Evolutionary conservation across 2,797 vertebrate species (phyloP), one percentile per base, ranked within the genome.

Genomic region (Poeciliopsis presidionis): DNA sequence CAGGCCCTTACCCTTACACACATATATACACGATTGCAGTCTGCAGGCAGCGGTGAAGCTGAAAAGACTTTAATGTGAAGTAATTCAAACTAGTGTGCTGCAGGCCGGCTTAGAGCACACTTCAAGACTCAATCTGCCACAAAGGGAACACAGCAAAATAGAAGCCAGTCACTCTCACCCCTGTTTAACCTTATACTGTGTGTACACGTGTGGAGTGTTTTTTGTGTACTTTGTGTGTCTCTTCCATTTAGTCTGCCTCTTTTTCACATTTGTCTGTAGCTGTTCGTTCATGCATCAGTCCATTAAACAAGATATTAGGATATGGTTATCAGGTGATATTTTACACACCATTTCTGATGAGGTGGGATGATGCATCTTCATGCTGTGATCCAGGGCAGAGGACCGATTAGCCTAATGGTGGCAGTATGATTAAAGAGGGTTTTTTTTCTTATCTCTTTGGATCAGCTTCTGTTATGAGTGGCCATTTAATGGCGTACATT

Each of bases 11-110:
- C 73, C 74, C 79, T 47, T 51, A 72, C 41, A 28, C 74, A 77
- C 84, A 80, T 75, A 71, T 85, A 87, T 70, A 76, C 83, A 74
- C 81, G 85, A 89, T 81, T 89, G 83, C 84, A 80, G 79, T 89
- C 77, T 73, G 80, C 86, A 81, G 83, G 84, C 81, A 80, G 86
- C 82, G 57, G 78, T 76, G 83, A 75, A 82, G 81, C 92, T 92
- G 89, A 92, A 91, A 89, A 81, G 87, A 88, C 89, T 89, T 61
- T 90, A 90, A 92, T 92, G 91, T 90, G 86, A 90, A 86, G 91
- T 89, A 87, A 93, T 94, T 92, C 83, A 86, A 90, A 85, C 85
- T 87, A 55, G 73, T 74, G 69, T 74, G 81, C 88, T 87, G 65
- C 85, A 72, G 82, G 77, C 78, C 77, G 86, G 92, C 88, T 90